Evolutionary conservation across 1,140 invertebrate species (phyloP).

Genomic region (Armadillidium nasatum): DNA sequence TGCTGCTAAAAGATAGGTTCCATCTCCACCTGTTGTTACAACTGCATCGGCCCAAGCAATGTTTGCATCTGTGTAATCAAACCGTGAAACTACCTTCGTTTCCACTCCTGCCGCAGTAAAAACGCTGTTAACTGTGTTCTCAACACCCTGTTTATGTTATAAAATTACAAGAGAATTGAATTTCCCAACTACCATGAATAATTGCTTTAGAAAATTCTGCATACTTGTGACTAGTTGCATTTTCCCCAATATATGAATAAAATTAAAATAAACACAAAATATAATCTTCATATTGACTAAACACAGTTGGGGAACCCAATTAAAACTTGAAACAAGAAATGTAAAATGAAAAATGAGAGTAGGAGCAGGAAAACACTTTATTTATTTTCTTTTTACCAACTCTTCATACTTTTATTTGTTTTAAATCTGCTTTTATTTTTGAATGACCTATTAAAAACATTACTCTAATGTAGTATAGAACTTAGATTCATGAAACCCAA

Average conservation of each 20-base stretch:
- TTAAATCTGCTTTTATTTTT: not conserved
- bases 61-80: slow-evolving; percentile 60
- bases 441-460: not conserved
- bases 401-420: not conserved
- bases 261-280: not conserved
- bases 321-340: not conserved
- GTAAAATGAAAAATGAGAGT: not conserved
- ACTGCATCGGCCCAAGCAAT: slow-evolving; percentile 92
- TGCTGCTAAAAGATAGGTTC: slow-evolving; percentile 92
- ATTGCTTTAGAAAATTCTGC: not conserved
- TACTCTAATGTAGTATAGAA: not conserved
- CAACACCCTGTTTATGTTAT: slow-evolving; percentile 36
- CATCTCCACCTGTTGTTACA: slow-evolving; percentile 93
- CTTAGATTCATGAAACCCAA: not conserved
- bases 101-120: slow-evolving; percentile 59
- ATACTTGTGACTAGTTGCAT: not conserved
- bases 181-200: not conserved
- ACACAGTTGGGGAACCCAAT: not conserved
- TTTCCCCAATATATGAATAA: not conserved
- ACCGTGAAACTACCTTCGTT: slow-evolving; percentile 72
- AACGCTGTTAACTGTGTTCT: slow-evolving; percentile 41
- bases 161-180: slow-evolving; percentile 25
- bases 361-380: not conserved
- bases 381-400: not conserved
- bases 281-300: not conserved